Base-by-base conservation (phyloP, 2,113 vertebrate species). In the Dunckerocampus dactyliophorus region DNA sequence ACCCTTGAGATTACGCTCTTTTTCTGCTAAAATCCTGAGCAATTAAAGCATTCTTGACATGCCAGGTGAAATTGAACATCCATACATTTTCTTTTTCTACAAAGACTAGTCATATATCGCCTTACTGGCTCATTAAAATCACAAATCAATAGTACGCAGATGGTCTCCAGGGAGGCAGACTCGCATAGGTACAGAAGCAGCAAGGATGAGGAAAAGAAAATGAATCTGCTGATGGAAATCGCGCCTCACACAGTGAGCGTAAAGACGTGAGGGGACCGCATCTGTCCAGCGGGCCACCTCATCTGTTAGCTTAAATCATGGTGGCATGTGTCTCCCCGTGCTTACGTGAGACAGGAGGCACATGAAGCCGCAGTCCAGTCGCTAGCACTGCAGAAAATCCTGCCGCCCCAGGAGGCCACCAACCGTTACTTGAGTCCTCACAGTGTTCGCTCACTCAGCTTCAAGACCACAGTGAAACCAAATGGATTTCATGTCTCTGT, bases 401-500 rank as follows among this genome's bases (percentile, higher is more conserved):
- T 71, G 69, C 68, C 72, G 77, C n/a, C 70, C 47, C 57, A 59
- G 21, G 49, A 71, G 48, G 56, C 75, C 71, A 62, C 46, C 67
- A 59, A 69, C 71, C 31, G 62, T 65, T 65, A 75, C 69, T 67
- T 73, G 69, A 78, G 70, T 69, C 75, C 71, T 75, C 68, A 75
- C 58, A 72, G 54, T 76, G 63, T 69, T 79, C 69, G 47, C 69
- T 69, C 68, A 52, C 64, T 79, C 75, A 51, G 57, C 56, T 54
- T 62, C 82, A 81, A 72, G 75, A 67, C 74, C 79, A 69, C 71
- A 78, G 83, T 48, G 65, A 87, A 85, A 88, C 87, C 88, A 90
- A 88, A 61, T 71, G 83, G 85, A 90, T 90, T 89, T 90, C 73
- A 81, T 49, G 57, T 76, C 74, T 77, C 78, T 71, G 67, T 80